Conservation (phyloP, 2,113 vertebrate genomes). For the Numida meleagris region DNA sequence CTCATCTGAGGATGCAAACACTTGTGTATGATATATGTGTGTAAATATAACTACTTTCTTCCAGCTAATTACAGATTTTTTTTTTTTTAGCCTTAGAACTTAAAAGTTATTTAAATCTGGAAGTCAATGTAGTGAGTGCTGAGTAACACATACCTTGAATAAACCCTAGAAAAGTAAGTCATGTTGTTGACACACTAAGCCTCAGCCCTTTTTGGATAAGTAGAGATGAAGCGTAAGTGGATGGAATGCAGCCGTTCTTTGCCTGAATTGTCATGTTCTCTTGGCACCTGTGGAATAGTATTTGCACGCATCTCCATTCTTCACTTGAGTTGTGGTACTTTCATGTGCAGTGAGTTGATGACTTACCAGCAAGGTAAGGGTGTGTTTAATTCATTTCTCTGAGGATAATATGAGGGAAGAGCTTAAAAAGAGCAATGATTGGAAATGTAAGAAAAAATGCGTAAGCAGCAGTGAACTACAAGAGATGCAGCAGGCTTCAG, state of each 20-base stretch:
- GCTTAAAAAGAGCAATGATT: not conserved
- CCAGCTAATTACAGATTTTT: fast-evolving
- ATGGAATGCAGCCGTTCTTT: not conserved
- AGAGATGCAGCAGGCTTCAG: not conserved
- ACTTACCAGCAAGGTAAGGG: not conserved
- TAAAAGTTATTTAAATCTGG: not conserved
- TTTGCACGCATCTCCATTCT: not conserved
- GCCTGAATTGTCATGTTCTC: not conserved
- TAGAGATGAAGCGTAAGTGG: not conserved
- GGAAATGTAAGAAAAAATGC: not conserved
- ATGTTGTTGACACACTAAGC: not conserved
- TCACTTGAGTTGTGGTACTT: fast-evolving
- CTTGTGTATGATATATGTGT: fast-evolving
- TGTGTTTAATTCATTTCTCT: not conserved
- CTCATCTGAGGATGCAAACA: not conserved
- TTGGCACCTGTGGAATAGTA: not conserved
- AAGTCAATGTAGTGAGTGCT: not conserved
- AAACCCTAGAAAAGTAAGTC: not conserved
- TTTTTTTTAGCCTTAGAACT: not conserved
- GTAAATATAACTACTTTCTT: not conserved
- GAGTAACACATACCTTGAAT: not conserved
- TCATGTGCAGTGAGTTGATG: not conserved
- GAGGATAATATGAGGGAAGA: not conserved
- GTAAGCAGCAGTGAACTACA: not conserved
- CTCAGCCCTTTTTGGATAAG: not conserved